Conservation (phyloP, 2,888 invertebrate species). For the Eristalinus sepulchralis region DNA sequence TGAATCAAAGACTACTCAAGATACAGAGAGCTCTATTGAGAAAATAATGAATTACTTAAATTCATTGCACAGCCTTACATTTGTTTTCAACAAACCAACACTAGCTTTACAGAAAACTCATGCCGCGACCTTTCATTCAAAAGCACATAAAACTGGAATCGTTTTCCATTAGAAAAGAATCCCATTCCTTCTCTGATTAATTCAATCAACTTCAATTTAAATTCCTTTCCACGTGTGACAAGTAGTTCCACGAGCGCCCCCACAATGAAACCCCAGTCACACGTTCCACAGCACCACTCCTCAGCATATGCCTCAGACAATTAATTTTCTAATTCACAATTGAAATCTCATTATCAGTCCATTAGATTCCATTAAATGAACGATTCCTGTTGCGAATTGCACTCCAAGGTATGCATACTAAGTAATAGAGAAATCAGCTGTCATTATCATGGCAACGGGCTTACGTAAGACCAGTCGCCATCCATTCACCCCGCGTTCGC, state of each 20-base stretch:
- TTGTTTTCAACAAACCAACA: too few species aligned
- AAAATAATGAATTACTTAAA: too few species aligned
- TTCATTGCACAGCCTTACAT: too few species aligned
- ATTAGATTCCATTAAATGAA: slow-evolving; percentile 44
- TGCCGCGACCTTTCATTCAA: too few species aligned
- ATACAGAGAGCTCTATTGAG: too few species aligned
- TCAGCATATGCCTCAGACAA: slow-evolving; percentile 15
- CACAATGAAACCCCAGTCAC: not conserved
- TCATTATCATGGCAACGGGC: slow-evolving; percentile 44
- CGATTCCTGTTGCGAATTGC: slow-evolving; percentile 39
- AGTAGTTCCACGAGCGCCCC: not conserved
- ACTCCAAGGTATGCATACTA: slow-evolving; percentile 49
- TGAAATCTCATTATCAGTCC: slow-evolving; percentile 14
- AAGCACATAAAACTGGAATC: too few species aligned
- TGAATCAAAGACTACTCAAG: too few species aligned
- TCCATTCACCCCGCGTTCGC: slow-evolving; percentile 9
- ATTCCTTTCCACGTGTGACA: slow-evolving; percentile 18
- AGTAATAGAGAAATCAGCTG: slow-evolving; percentile 42
- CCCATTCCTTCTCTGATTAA: not conserved
- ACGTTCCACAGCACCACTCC: slow-evolving; percentile 26
- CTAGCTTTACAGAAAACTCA: too few species aligned
- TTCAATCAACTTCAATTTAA: not conserved
- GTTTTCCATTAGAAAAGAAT: too few species aligned
- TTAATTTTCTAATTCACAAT: slow-evolving; percentile 33
- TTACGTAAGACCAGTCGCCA: slow-evolving; percentile 38